Conservation (phyloP, 2,113 vertebrate genomes). For the Orthonyx spaldingii region DNA sequence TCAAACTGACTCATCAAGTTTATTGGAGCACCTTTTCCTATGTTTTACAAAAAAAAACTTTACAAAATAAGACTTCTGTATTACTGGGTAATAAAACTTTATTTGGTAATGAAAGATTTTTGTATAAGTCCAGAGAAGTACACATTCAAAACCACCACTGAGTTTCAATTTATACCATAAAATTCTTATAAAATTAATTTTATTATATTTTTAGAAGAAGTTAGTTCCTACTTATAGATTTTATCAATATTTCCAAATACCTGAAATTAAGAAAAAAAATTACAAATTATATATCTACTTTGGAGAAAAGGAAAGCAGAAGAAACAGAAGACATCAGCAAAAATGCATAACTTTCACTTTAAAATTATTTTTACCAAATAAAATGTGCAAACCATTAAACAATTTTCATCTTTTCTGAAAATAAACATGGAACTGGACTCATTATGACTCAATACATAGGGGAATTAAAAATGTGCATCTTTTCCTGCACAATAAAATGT, state of each 20-base stretch:
- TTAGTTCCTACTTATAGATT: background rate
- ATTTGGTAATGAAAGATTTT: background rate
- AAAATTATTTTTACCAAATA: background rate
- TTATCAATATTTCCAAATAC: background rate
- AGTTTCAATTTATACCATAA: background rate
- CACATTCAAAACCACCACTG: background rate
- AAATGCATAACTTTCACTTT: background rate
- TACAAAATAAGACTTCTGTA: background rate
- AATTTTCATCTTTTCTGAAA: background rate
- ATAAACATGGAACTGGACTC: background rate
- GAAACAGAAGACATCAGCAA: background rate
- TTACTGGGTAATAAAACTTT: background rate
- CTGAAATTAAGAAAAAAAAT: background rate
- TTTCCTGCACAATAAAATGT: background rate
- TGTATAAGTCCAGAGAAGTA: background rate
- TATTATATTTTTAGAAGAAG: background rate
- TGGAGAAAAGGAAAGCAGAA: background rate
- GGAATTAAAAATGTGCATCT: background rate
- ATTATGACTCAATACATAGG: background rate
- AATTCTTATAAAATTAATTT: background rate
- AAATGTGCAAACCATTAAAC: background rate
- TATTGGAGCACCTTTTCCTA: background rate
- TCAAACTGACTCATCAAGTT: background rate
- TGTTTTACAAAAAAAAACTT: background rate
- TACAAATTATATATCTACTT: background rate